Base-by-base conservation (phyloP, 2,113 vertebrate species). In the Pantherophis guttatus region DNA sequence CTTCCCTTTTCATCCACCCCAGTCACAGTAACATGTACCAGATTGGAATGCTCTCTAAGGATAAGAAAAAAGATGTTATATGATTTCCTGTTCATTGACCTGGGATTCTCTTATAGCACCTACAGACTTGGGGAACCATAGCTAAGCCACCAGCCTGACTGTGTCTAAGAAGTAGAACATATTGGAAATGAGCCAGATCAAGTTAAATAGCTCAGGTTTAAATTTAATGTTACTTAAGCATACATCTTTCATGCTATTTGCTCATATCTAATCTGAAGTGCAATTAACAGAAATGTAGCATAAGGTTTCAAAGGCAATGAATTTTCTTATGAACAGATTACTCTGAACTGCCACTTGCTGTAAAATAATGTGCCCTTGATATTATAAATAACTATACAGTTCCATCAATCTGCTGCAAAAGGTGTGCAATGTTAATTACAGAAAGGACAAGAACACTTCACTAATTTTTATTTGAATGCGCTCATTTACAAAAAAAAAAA, bases 381-480 rank as follows among this genome's bases (percentile, higher is more conserved):
- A 93, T 54, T 19, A 89, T 88, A 87, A 52, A 93, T 95, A 90
- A 96, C 94, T 91, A 75, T 93, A 39, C 93, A 96, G 95, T 94
- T 92, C 93, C 88, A 95, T 87, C 92, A 95, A 89, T 55, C 90
- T 92, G 93, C 24, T 90, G 57, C 87, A 65, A 95, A 96, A 96
- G 62, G 86, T 9, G 86, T 88, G 53, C 95, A 91, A 93, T 94
- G 93, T 93, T 96, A 94, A 94, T 95, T 95, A 86, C 90, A 86
- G 86, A 90, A 89, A 93, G 94, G 96, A 93, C 29, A 94, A 90
- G 90, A 93, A 95, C 48, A 88, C 26, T 95, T 94, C 88, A 48
- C 91, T 95, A 90, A 75, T 91, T 91, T 96, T 96, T 91, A 86
- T 90, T 21, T 95, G 92, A 94, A 95, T 94, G 57, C 54, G 93